Evolutionary conservation across 1,140 invertebrate genomes (phyloP).

Genomic region (Probaryconus sp.): DNA sequence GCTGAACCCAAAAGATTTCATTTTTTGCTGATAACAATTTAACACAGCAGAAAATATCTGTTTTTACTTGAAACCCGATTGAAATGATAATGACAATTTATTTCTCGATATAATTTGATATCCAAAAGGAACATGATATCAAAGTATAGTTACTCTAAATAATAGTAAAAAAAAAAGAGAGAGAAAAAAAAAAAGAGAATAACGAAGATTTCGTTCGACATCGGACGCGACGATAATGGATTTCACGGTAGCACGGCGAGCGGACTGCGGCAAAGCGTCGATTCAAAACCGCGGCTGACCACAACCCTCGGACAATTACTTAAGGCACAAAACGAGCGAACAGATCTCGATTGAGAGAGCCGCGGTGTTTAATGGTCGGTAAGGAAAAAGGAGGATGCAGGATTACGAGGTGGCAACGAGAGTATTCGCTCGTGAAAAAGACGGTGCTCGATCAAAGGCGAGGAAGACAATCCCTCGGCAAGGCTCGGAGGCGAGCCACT

Average conservation of each 20-base stretch:
- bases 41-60: no score
- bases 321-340: slow-evolving; percentile 62
- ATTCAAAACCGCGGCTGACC: slow-evolving; percentile 49
- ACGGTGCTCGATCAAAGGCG: slow-evolving; percentile 57
- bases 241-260: slow-evolving; percentile 65
- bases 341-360: slow-evolving; percentile 24
- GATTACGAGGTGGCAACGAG: slow-evolving; percentile 33
- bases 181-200: slow-evolving; percentile 18
- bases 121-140: slow-evolving; percentile 10
- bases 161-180: no score
- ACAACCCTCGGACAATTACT: slow-evolving; percentile 66
- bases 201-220: slow-evolving; percentile 41
- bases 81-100: slow-evolving; percentile 27
- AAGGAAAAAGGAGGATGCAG: slow-evolving; percentile 37
- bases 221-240: slow-evolving; percentile 65
- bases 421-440: slow-evolving; percentile 47
- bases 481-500: slow-evolving; percentile 26
- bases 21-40: no score
- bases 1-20: no score
- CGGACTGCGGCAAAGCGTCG: slow-evolving; percentile 30
- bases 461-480: slow-evolving; percentile 21
- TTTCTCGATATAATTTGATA: slow-evolving; percentile 31
- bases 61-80: background rate
- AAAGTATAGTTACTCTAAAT: slow-evolving; percentile 40
- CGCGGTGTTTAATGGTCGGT: slow-evolving; percentile 47